Evolutionary conservation across 2,113 vertebrate species (phyloP), one percentile per base, ranked within the genome.

Genomic region (Ctenodactylus gundi): DNA sequence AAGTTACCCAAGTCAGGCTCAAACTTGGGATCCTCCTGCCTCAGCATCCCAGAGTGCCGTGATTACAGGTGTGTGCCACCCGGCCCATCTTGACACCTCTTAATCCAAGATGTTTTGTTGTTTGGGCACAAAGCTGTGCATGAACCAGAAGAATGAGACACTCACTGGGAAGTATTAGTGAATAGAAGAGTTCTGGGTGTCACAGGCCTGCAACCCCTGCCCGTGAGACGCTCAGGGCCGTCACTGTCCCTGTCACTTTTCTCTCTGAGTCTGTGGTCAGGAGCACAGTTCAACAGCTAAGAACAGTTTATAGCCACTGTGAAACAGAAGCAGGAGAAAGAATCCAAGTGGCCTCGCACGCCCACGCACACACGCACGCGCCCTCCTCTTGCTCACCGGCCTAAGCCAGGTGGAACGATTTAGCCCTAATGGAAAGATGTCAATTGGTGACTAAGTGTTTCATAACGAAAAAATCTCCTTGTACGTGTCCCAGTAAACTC

Each of bases 401-500:
- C 82, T 78, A n/a, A 11, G 17, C 92, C 95, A 96, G 84, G 93
- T 93, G 51, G 60, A 91, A 60, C 94, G 85, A 93, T 96, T 98
- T 96, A 90, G 64, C 84, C 97, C 97, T 87, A 97, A 95, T 94
- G 94, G 95, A 73, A 97, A 90, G 95, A 92, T 96, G 95, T 96
- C 97, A 91, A 1, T 97, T 97, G 97, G 94, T 95, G 94, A 95
- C 97, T 49, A 94, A 96, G 94, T 88, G 60, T 97, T 96, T 97
- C 58, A 87, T 96, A 95, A 89, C 13, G 29, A 91, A 96, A 96
- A n/a, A 44, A 88, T 97, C 75, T 93, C 80, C 88, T 70, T 29
- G 88, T 78, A 25, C n/a, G 18, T 57, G 67, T 93, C 84, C 95
- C 91, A 3, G 46, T 94, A 96, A 96, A 90, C 93, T 96, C 97